These are phyloP conservation scores for Diabrotica balteata DNA, from an alignment of 2,888 invertebrate genomes.

Conservation along the genomic window DNA sequence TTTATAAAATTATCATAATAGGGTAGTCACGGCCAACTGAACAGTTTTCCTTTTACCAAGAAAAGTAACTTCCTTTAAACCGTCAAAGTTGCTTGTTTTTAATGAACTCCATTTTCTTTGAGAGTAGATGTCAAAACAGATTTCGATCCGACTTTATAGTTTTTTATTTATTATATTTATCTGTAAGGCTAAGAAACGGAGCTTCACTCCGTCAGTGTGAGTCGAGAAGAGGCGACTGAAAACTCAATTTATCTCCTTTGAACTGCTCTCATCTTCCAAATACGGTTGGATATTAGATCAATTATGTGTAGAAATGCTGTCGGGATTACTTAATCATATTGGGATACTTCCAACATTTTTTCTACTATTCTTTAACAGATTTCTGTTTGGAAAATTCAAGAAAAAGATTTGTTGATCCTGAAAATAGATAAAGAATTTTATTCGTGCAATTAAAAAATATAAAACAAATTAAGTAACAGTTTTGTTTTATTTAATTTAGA, in stretches of 20 bases:
- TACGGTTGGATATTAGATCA: slow-evolving; percentile 11
- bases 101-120: neutral
- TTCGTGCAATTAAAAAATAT: no score
- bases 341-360: neutral
- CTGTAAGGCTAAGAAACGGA: no score
- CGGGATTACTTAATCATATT: neutral
- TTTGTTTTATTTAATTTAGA: no score
- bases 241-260: slow-evolving; percentile 12
- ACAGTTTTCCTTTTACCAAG: no score
- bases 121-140: neutral
- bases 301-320: slow-evolving; percentile 8
- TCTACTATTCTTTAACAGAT: neutral
- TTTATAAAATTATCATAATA: no score
- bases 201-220: no score
- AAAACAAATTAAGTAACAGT: no score
- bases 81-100: neutral
- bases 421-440: no score
- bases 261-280: neutral
- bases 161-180: neutral
- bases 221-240: slow-evolving; percentile 1
- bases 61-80: no score
- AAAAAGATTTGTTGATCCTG: no score
- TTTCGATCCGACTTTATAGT: neutral
- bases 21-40: no score
- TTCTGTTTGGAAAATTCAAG: neutral